Conservation (phyloP, 2,888 invertebrate genomes). For the Nomada goodeniana region DNA sequence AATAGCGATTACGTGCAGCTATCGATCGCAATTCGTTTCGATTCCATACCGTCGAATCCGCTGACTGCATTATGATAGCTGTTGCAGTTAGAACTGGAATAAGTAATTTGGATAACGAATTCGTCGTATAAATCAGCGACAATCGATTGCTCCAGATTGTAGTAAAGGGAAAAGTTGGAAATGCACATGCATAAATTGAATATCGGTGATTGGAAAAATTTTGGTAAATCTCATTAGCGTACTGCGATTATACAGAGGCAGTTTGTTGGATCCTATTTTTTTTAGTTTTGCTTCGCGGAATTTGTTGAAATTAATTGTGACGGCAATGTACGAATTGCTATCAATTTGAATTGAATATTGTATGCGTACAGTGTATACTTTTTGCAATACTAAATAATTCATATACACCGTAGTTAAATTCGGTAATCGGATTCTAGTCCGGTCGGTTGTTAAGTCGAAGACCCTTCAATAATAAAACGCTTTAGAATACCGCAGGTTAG, state of each 20-base stretch:
- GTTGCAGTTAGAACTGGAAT: background rate
- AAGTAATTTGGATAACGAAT: background rate
- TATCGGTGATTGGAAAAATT: background rate
- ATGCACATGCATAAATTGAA: background rate
- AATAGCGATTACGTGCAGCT: constrained; percentile 44
- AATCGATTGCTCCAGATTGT: background rate
- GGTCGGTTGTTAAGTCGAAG: background rate
- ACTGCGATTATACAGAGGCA: too few relatives aligned
- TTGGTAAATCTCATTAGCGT: too few relatives aligned
- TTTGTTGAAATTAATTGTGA: background rate
- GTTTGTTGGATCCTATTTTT: too few relatives aligned
- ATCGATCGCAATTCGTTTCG: constrained; percentile 42
- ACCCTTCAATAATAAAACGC: background rate
- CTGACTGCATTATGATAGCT: background rate
- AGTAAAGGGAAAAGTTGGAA: background rate
- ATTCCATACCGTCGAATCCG: background rate
- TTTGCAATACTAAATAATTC: too few relatives aligned
- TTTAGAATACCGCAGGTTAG: too few relatives aligned
- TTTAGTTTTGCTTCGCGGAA: too few relatives aligned
- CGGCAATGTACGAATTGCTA: background rate
- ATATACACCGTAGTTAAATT: background rate
- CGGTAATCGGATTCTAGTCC: constrained; percentile 10
- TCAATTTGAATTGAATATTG: background rate
- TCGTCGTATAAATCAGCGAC: background rate
- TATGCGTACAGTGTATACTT: too few relatives aligned